A percentile compares a stretch with the other conserved stretches of the same genome.
These are phyloP conservation scores for Drosophila nr. fundita DNA, from an alignment of 2,888 invertebrate genomes.

Conservation along the genomic window DNA sequence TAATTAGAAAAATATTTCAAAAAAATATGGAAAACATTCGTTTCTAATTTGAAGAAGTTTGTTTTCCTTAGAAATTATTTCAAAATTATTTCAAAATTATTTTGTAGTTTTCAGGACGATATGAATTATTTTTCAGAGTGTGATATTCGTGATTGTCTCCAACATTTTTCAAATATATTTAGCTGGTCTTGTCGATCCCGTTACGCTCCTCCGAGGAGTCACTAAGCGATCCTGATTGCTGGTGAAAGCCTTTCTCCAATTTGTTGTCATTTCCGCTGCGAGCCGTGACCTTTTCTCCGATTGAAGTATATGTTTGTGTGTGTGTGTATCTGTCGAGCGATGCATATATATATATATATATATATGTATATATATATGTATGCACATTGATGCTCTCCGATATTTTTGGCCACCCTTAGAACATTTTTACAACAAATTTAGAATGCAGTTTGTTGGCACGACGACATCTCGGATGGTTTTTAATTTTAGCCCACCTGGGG, in stretches of 20 bases:
- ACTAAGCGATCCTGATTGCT: neutral
- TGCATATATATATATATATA: neutral
- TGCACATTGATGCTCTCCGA: conserved; percentile 20
- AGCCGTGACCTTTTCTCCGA: conserved; percentile 54
- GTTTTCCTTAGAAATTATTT: neutral
- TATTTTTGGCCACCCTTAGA: conserved; percentile 62
- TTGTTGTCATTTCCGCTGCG: neutral
- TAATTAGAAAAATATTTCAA: neutral
- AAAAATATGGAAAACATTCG: neutral
- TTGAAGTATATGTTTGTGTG: neutral
- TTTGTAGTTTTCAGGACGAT: neutral
- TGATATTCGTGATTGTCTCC: neutral
- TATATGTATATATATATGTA: conserved; percentile 4
- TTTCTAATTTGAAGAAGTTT: neutral
- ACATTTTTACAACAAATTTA: conserved; percentile 42
- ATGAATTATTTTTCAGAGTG: neutral
- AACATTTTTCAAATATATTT: neutral
- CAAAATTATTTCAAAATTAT: neutral
- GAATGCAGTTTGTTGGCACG: conserved; percentile 63
- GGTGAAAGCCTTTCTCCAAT: neutral
- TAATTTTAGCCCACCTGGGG: conserved; percentile 72
- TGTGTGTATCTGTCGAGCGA: neutral
- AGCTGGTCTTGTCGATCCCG: too few species aligned
- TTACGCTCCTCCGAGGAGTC: too few species aligned
- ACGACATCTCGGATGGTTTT: conserved; percentile 41